Percentiles rank a stretch among this genome's conserved stretches.
Evolutionary conservation across 1,140 invertebrate species (phyloP).

Genomic region (Aphelenchoides avenae): DNA sequence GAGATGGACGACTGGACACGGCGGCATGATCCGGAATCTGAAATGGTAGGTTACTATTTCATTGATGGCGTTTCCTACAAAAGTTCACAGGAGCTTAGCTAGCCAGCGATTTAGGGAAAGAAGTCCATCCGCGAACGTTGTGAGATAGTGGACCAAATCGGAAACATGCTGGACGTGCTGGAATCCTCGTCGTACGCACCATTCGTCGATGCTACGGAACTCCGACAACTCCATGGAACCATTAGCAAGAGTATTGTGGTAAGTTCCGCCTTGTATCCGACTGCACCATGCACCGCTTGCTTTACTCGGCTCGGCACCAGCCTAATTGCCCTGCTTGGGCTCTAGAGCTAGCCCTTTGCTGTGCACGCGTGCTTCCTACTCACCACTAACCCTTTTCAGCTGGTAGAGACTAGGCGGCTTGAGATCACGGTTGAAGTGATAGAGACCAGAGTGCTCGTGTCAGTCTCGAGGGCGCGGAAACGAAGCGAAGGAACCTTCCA

Average conservation of each 20-base stretch:
- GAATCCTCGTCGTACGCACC: slow-evolving; percentile 3
- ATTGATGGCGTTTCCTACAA: no score
- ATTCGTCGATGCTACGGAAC: slow-evolving; percentile 2
- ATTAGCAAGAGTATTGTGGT: slow-evolving; percentile 18
- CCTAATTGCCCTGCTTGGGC: not conserved
- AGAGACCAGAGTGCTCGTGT: no score
- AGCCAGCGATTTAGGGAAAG: slow-evolving; percentile 17
- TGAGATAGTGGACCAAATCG: slow-evolving; percentile 29
- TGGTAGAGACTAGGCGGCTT: no score
- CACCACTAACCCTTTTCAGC: not conserved
- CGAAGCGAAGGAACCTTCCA: no score
- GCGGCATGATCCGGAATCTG: slow-evolving; percentile 29
- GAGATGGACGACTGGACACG: slow-evolving; percentile 24
- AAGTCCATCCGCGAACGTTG: slow-evolving; percentile 25
- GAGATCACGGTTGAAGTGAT: no score
- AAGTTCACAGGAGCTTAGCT: no score
- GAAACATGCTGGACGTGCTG: slow-evolving; percentile 11
- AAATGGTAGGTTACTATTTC: slow-evolving; percentile 27
- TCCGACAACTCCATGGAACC: not conserved
- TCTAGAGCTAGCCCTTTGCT: slow-evolving; percentile 2
- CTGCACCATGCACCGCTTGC: not conserved
- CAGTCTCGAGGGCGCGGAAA: no score
- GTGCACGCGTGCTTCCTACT: not conserved
- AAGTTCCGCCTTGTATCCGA: not conserved
- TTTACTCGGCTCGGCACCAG: not conserved